phyloP scores from a whole-genome alignment of 1,140 invertebrate genomes.

The Atta texana region DNA sequence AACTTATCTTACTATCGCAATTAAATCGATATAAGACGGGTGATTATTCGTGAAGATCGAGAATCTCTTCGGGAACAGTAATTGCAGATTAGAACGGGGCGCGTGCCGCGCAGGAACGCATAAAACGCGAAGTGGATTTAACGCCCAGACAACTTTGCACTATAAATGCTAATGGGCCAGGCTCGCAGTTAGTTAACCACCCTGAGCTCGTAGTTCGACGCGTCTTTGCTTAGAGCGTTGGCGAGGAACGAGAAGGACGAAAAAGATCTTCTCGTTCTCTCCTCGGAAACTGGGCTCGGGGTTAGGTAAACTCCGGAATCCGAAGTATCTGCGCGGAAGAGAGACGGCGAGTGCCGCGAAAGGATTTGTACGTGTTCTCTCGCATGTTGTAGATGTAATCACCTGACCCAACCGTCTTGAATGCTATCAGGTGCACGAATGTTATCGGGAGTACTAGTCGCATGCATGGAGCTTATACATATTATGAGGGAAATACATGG shows the following conservation, averaged over 20 bases:
- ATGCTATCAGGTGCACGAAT: conserved; percentile 19
- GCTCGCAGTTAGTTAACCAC: conserved; percentile 67
- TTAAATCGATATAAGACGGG: conserved; percentile 51
- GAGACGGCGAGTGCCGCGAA: conserved; percentile 1
- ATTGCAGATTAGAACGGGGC: conserved; percentile 67
- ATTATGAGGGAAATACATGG: background rate
- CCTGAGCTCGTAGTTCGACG: conserved; percentile 64
- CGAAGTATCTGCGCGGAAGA: conserved; percentile 55
- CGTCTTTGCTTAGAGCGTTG: conserved; percentile 59
- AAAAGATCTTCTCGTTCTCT: conserved; percentile 65
- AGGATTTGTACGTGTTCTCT: conserved; percentile 60
- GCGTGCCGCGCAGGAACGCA: conserved; percentile 64
- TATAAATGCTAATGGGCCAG: conserved; percentile 77
- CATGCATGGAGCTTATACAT: background rate
- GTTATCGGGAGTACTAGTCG: conserved; percentile 29
- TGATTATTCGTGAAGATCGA: conserved; percentile 47
- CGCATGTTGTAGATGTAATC: conserved; percentile 55
- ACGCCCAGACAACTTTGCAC: conserved; percentile 75
- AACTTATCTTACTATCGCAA: conserved; percentile 25
- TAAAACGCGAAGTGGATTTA: conserved; percentile 73
- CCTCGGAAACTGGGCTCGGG: conserved; percentile 29
- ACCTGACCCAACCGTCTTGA: conserved; percentile 25
- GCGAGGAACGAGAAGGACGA: background rate
- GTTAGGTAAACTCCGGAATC: conserved; percentile 65
- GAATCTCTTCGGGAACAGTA: conserved; percentile 52